Evolutionary conservation across 2,888 invertebrate genomes (phyloP).

Genomic region (Rhynchonema sp.): DNA sequence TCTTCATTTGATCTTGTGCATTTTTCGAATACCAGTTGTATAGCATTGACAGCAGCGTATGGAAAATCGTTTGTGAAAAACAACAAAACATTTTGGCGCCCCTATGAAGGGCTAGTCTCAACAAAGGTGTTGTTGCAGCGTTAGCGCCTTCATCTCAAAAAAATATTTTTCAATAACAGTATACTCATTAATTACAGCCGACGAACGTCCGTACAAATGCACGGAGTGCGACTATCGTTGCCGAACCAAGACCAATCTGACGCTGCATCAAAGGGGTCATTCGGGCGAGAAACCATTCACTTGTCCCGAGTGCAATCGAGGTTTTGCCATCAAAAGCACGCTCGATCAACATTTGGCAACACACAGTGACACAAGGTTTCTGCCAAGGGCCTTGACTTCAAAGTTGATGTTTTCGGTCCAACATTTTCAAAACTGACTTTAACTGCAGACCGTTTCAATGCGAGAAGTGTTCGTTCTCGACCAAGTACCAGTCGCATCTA

Average conservation of each 20-base stretch:
- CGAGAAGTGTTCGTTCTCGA: constrained; percentile 47
- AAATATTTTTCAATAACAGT: background rate
- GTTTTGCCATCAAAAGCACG: constrained; percentile 41
- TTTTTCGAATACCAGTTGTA: background rate
- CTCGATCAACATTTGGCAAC: constrained; percentile 41
- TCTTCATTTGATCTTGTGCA: too few relatives aligned
- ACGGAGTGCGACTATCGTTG: constrained; percentile 42
- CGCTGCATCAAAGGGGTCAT: constrained; percentile 42
- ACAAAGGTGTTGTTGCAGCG: too few relatives aligned
- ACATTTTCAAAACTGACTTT: too few relatives aligned
- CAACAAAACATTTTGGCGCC: too few relatives aligned
- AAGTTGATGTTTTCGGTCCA: background rate
- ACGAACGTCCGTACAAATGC: constrained; percentile 35
- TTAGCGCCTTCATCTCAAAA: too few relatives aligned
- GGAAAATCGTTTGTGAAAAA: too few relatives aligned
- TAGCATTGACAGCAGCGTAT: background rate
- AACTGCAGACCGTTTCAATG: constrained; percentile 40
- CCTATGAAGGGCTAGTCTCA: too few relatives aligned
- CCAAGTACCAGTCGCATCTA: constrained; percentile 46
- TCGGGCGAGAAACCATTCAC: constrained; percentile 38
- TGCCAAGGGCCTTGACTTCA: background rate
- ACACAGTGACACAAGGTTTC: constrained; percentile 33
- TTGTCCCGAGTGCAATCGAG: constrained; percentile 39
- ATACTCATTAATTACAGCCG: constrained; percentile 17
- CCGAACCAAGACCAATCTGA: constrained; percentile 40